phyloP scores from a whole-genome alignment of 2,113 vertebrate genomes.

The Manacus vitellinus region DNA sequence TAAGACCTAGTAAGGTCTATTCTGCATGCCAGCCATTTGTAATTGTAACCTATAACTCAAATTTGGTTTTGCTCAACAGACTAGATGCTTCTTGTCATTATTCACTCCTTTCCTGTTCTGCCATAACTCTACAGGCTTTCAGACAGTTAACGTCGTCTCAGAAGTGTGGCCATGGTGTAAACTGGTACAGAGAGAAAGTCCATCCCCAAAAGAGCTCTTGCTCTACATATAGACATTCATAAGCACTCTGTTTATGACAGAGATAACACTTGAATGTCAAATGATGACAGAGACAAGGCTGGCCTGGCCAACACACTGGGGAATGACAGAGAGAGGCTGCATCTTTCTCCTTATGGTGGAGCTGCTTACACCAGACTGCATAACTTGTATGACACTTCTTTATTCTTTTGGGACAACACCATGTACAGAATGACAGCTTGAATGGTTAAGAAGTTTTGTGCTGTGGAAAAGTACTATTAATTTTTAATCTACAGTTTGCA shows the following conservation, averaged over 20 bases:
- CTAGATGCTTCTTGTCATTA: not conserved
- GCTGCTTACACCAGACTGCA: not conserved
- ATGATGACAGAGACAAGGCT: not conserved
- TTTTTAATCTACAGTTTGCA: not conserved
- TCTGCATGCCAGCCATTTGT: not conserved
- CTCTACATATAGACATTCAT: not conserved
- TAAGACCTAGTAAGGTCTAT: not conserved
- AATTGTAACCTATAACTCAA: not conserved
- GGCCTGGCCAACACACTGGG: fast-evolving
- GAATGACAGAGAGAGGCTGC: not conserved
- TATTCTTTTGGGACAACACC: not conserved
- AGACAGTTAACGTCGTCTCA: not conserved
- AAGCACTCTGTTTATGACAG: not conserved
- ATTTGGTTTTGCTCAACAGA: not conserved
- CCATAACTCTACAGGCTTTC: not conserved
- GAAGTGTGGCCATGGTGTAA: not conserved
- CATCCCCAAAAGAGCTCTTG: not conserved
- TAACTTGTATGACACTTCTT: not conserved
- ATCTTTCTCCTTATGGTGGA: not conserved
- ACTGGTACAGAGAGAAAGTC: not conserved
- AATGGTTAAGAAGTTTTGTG: not conserved
- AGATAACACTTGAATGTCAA: not conserved
- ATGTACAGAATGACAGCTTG: not conserved
- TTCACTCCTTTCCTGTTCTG: not conserved
- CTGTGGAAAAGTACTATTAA: not conserved